A percentile compares a stretch with the other conserved stretches of the same genome.
Evolutionary conservation across 2,797 vertebrate genomes (phyloP).

Genomic region (Prunella strophiata): DNA sequence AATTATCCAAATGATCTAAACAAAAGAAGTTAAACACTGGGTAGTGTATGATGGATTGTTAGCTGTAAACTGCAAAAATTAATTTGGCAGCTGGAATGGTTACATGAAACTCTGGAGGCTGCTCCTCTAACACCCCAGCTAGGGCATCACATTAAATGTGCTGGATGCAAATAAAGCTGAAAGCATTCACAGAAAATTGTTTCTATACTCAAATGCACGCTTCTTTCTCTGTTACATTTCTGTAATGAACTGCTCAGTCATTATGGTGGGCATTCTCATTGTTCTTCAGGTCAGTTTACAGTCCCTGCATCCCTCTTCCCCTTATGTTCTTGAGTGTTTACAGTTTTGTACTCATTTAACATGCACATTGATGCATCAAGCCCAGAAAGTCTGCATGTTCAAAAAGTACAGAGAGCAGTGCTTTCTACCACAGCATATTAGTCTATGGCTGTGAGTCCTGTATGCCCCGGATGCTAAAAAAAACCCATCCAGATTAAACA

Average conservation of each 20-base stretch:
- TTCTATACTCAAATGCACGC: neutral
- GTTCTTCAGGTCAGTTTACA: neutral
- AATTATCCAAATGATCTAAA: slow-evolving; percentile 65
- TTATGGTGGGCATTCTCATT: neutral
- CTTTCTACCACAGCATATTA: neutral
- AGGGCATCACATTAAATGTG: neutral
- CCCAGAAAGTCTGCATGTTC: neutral
- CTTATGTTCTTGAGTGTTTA: neutral
- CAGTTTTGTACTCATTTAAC: neutral
- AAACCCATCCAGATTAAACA: neutral
- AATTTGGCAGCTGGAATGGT: slow-evolving; percentile 13
- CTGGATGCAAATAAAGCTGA: neutral
- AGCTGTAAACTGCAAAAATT: slow-evolving; percentile 46
- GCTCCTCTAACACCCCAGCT: neutral
- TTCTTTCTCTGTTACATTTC: neutral
- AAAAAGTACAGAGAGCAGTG: neutral
- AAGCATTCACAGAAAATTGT: neutral
- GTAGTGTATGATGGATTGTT: slow-evolving; percentile 14
- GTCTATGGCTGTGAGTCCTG: neutral
- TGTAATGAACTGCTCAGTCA: neutral
- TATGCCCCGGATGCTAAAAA: neutral
- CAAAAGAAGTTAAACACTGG: slow-evolving; percentile 46
- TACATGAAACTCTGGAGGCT: neutral
- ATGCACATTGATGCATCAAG: neutral
- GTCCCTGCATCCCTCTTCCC: neutral